Evolutionary conservation across 2,113 vertebrate genomes (phyloP).

Genomic region (Hemicordylus capensis): DNA sequence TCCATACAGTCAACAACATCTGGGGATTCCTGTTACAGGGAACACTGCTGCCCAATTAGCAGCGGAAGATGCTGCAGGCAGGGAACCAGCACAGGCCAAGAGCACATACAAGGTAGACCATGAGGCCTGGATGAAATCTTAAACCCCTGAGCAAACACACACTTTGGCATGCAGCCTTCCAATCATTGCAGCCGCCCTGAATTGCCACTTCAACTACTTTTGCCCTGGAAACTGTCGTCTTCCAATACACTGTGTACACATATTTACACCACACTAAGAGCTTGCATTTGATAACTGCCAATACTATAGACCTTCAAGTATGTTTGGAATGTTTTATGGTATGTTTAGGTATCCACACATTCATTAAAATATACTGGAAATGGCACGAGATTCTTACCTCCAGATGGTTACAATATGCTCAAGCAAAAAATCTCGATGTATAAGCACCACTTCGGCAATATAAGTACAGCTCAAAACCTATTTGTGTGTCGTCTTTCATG

Average conservation of each 20-base stretch:
- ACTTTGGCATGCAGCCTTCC: not conserved
- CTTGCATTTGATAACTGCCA: not conserved
- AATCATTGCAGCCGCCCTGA: not conserved
- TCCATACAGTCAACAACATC: too few relatives aligned
- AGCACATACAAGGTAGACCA: not conserved
- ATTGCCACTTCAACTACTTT: not conserved
- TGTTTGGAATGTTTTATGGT: not conserved
- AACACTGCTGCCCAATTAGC: not conserved
- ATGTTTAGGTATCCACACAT: not conserved
- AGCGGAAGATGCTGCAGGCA: not conserved
- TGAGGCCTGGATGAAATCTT: not conserved
- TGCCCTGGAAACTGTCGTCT: slow-evolving; percentile 1
- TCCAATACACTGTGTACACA: accelerated
- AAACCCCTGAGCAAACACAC: not conserved
- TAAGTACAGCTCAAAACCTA: not conserved
- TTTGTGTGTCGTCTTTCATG: accelerated
- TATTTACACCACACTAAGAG: not conserved
- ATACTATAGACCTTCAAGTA: not conserved
- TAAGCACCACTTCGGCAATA: not conserved
- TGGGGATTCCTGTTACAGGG: too few relatives aligned
- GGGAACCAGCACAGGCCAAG: not conserved
- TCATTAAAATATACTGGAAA: not conserved
- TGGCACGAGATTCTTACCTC: not conserved
- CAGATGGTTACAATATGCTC: not conserved
- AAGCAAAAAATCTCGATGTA: not conserved